Conservation (phyloP, 2,113 vertebrate genomes). For the Donacobius atricapilla region DNA sequence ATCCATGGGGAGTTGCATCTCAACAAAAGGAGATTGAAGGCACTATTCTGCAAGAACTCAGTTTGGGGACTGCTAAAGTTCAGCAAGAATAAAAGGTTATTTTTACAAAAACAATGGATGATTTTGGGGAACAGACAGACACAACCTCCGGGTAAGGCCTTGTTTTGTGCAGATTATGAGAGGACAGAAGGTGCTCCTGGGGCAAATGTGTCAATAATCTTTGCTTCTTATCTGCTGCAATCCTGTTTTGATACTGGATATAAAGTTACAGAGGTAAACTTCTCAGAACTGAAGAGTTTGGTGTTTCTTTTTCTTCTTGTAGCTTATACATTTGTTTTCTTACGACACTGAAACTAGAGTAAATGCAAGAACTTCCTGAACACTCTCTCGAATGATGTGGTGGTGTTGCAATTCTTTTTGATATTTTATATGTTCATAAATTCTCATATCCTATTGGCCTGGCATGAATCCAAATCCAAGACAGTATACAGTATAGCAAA, state of each 20-base stretch:
- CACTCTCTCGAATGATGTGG: background rate
- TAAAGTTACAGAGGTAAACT: background rate
- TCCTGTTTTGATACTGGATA: background rate
- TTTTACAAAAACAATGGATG: background rate
- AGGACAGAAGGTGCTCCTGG: background rate
- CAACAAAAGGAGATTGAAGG: background rate
- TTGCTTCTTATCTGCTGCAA: background rate
- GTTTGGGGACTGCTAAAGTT: background rate
- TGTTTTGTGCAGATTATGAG: background rate
- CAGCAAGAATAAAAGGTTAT: slow-evolving; percentile 16
- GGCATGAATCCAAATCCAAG: background rate
- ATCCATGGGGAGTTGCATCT: background rate
- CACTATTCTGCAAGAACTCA: background rate
- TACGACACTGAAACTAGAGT: background rate
- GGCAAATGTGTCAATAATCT: background rate
- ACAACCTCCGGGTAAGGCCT: background rate
- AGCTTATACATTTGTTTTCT: background rate
- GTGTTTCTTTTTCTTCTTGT: background rate
- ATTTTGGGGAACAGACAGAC: background rate
- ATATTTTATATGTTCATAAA: background rate
- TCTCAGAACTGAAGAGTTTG: background rate
- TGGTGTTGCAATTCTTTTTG: background rate
- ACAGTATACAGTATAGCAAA: background rate
- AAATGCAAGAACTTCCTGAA: background rate
- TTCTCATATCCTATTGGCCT: background rate